Percentiles rank a stretch among this genome's conserved stretches.
These are phyloP conservation scores for Strix aluco DNA, from an alignment of 2,113 vertebrate species.

Conservation along the genomic window DNA sequence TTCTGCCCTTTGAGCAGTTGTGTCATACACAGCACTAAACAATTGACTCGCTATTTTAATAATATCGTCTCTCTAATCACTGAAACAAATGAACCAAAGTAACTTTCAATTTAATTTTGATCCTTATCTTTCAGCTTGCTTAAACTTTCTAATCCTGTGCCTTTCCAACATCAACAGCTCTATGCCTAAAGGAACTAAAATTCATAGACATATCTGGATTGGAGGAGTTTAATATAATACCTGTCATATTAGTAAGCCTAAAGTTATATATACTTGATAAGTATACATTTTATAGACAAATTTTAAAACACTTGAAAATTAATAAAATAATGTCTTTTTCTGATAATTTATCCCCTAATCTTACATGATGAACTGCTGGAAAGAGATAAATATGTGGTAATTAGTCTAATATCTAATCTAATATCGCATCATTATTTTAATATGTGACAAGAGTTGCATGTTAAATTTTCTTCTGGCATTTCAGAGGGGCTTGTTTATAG, in stretches of 20 bases:
- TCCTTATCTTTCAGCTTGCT: slow-evolving; percentile 36
- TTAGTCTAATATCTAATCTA: slow-evolving; percentile 20
- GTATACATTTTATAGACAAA: neutral
- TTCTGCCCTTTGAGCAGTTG: neutral
- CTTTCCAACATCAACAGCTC: slow-evolving; percentile 2
- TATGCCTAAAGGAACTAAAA: neutral
- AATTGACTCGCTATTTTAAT: neutral
- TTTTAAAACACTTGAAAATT: neutral
- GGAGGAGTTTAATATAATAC: neutral
- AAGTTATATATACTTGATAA: neutral
- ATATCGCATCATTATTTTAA: slow-evolving; percentile 25
- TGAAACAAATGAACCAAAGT: slow-evolving; percentile 14
- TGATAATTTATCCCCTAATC: neutral
- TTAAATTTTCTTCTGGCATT: slow-evolving; percentile 58
- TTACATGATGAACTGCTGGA: neutral
- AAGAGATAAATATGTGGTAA: neutral
- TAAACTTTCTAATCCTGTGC: slow-evolving; percentile 11
- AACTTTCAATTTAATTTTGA: slow-evolving; percentile 28
- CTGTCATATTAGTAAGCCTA: neutral
- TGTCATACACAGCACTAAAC: neutral
- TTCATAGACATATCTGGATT: neutral
- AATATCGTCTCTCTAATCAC: slow-evolving; percentile 7
- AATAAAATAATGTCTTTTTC: neutral
- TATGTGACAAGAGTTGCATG: neutral
- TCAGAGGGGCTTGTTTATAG: slow-evolving; percentile 59